A percentile compares a stretch with the other conserved stretches of the same genome.
Conservation (phyloP, 2,113 vertebrate genomes). For the Chloropsis hardwickii region DNA sequence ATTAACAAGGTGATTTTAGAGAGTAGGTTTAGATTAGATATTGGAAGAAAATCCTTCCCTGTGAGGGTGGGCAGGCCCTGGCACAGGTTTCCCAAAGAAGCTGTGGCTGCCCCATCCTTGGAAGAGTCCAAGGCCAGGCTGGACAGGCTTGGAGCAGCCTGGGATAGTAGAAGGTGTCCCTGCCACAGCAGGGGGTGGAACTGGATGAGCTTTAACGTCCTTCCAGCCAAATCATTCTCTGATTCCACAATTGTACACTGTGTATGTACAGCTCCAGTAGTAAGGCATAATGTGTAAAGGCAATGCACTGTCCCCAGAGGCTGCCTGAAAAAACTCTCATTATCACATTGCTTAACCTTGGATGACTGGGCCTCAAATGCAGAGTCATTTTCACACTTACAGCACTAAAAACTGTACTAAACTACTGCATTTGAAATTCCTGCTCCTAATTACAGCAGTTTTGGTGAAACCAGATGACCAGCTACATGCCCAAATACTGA, state of each 20-base stretch:
- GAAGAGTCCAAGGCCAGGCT: rapidly evolving
- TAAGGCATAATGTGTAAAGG: not conserved
- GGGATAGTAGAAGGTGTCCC: not conserved
- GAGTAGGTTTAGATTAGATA: not conserved
- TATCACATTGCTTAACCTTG: not conserved
- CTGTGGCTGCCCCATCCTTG: not conserved
- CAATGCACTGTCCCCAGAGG: not conserved
- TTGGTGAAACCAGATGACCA: not conserved
- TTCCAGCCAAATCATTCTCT: not conserved
- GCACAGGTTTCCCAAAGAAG: not conserved
- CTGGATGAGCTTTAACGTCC: not conserved
- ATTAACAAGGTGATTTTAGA: not conserved
- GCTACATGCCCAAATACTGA: not conserved
- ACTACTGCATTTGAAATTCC: not conserved
- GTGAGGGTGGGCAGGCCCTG: rapidly evolving
- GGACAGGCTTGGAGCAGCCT: rapidly evolving
- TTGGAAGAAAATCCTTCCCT: not conserved
- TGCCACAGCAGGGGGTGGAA: rapidly evolving
- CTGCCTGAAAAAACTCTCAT: not conserved
- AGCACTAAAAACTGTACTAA: not conserved
- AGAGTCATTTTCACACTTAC: not conserved
- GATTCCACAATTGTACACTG: not conserved
- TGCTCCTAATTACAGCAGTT: not conserved
- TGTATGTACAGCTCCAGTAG: not conserved
- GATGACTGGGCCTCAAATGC: not conserved